These are phyloP conservation scores for Syngnathus rostellatus DNA, from an alignment of 2,797 vertebrate species.

Conservation along the genomic window DNA sequence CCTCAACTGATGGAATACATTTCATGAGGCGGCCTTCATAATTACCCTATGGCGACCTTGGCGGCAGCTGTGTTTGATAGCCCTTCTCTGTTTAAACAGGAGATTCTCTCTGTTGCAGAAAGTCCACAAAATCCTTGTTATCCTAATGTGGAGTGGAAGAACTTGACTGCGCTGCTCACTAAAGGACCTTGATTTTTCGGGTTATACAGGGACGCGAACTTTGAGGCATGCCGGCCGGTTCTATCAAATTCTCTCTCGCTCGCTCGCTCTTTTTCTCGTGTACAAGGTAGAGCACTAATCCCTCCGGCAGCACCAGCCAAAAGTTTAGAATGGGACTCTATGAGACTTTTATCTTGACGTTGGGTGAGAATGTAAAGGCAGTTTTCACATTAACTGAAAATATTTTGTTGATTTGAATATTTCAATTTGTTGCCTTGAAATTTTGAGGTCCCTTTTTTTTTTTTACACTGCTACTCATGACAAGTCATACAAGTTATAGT, in stretches of 20 bases:
- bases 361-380: no score
- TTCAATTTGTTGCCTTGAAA: no score
- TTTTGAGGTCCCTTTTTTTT: no score
- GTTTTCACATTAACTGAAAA: no score
- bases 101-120: background rate
- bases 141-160: conserved; percentile 5
- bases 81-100: background rate
- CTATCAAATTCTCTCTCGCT: background rate
- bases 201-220: conserved; percentile 2
- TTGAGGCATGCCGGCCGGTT: background rate
- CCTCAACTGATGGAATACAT: background rate
- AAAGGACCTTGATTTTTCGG: background rate
- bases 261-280: background rate
- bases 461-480: no score
- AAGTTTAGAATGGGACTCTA: background rate
- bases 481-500: no score
- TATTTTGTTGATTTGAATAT: no score
- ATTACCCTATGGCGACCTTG: background rate
- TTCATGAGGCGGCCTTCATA: background rate
- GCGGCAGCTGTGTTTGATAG: background rate
- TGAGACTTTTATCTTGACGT: no score
- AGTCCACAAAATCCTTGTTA: background rate
- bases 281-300: background rate
- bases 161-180: background rate
- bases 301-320: background rate